These are phyloP conservation scores for Macrotrachela quadricornifera DNA, from an alignment of 1,140 invertebrate species.

Conservation along the genomic window DNA sequence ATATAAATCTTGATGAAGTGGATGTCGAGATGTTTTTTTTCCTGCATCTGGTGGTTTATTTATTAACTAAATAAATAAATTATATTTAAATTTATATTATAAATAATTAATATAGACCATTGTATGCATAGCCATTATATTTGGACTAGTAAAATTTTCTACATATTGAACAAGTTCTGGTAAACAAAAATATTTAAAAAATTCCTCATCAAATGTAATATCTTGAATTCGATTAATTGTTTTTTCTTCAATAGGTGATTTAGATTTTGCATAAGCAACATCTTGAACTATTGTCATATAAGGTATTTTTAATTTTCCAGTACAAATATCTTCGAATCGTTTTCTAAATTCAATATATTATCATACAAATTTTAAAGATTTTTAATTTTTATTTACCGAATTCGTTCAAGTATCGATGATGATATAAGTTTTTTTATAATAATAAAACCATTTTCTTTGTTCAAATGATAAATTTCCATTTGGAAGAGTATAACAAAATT, in stretches of 20 bases:
- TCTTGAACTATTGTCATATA: slow-evolving; percentile 51
- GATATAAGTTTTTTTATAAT: slow-evolving; percentile 43
- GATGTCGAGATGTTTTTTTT: slow-evolving; percentile 43
- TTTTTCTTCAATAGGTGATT: slow-evolving; percentile 40
- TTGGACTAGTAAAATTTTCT: slow-evolving; percentile 51
- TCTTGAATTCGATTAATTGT: slow-evolving; percentile 58
- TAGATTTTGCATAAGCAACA: slow-evolving; percentile 35
- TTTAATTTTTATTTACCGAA: slow-evolving; percentile 26
- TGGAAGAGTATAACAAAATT: not conserved
- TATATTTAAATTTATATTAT: not conserved
- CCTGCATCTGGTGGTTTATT: slow-evolving; percentile 63
- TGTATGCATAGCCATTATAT: slow-evolving; percentile 56
- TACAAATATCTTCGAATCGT: slow-evolving; percentile 46
- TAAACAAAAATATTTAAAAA: slow-evolving; percentile 44
- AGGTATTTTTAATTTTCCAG: slow-evolving; percentile 31
- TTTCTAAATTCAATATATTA: slow-evolving; percentile 16
- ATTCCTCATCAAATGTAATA: slow-evolving; percentile 44
- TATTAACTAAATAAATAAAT: slow-evolving; percentile 36
- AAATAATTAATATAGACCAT: slow-evolving; percentile 73
- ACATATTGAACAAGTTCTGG: slow-evolving; percentile 46
- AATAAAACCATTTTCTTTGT: slow-evolving; percentile 52
- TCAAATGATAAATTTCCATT: slow-evolving; percentile 20
- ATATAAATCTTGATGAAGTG: slow-evolving; percentile 61
- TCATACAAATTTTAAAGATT: not conserved
- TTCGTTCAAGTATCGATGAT: slow-evolving; percentile 38